Conservation (phyloP, 2,888 invertebrate species). For the Phasia obesa region DNA sequence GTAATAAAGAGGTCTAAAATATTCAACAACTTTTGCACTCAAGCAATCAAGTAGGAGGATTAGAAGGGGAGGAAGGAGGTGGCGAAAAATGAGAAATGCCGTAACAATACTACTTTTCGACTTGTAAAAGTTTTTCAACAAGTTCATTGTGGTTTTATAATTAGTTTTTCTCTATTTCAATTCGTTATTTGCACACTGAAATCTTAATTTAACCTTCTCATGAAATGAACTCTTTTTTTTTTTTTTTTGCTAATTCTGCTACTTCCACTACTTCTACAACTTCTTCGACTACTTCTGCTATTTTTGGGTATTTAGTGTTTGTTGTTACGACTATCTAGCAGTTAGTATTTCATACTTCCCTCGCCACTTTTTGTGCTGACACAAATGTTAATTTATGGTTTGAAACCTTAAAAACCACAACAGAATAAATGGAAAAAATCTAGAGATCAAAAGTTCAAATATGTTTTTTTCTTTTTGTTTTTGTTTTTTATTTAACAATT, state of each 20-base stretch:
- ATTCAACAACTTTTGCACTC: too few relatives aligned
- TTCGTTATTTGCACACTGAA: constrained; percentile 22
- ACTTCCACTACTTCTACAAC: not conserved
- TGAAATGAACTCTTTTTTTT: constrained; percentile 22
- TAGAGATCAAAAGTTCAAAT: constrained; percentile 49
- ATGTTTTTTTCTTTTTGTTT: too few relatives aligned
- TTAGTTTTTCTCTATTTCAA: constrained; percentile 1
- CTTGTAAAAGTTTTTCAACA: not conserved
- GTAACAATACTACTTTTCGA: not conserved
- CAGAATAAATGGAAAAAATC: constrained; percentile 3
- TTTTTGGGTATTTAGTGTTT: constrained; percentile 14
- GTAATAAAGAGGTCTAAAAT: too few relatives aligned
- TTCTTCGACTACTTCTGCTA: not conserved
- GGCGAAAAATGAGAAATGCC: not conserved
- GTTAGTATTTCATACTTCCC: constrained; percentile 20
- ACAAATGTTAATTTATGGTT: constrained; percentile 38
- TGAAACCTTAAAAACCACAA: constrained; percentile 27
- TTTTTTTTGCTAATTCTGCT: not conserved
- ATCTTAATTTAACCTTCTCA: constrained; percentile 35
- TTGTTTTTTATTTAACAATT: constrained; percentile 17
- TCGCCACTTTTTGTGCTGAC: constrained; percentile 9
- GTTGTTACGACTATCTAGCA: not conserved
- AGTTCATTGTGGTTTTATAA: constrained; percentile 26
- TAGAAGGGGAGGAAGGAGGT: not conserved
- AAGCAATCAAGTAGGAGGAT: too few relatives aligned